Conservation (phyloP, 2,888 invertebrate species). For the Clostera curtula region DNA sequence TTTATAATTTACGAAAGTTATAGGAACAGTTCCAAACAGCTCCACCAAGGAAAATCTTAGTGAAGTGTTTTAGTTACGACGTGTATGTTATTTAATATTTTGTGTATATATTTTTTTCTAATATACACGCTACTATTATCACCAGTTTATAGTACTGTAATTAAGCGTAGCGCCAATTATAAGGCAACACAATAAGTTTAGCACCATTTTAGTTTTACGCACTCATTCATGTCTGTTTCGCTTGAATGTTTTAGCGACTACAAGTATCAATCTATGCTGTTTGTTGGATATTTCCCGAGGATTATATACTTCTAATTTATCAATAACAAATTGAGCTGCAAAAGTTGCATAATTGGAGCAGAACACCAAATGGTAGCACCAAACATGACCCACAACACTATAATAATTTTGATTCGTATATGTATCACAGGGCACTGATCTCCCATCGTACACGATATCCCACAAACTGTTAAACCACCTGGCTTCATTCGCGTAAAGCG, state of each 20-base stretch:
- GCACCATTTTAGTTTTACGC: conserved; percentile 28
- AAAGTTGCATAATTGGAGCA: conserved; percentile 19
- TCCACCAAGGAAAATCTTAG: too few species aligned
- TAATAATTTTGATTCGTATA: conserved; percentile 21
- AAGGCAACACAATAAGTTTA: conserved; percentile 34
- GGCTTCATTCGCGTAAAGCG: conserved; percentile 22
- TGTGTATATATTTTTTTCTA: not conserved
- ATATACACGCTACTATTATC: conserved; percentile 8
- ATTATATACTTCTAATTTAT: conserved; percentile 5
- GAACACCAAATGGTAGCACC: conserved; percentile 23
- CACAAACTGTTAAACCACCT: conserved; percentile 18
- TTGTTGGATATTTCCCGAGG: not conserved
- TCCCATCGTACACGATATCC: conserved; percentile 18
- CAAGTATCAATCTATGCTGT: not conserved
- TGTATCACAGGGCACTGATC: conserved; percentile 22
- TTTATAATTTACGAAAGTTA: too few species aligned
- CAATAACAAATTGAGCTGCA: conserved; percentile 20
- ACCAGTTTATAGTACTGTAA: conserved; percentile 16
- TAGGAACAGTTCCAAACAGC: too few species aligned
- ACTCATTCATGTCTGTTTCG: conserved; percentile 8
- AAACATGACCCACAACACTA: conserved; percentile 16
- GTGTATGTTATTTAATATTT: not conserved
- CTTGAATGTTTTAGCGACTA: too few species aligned
- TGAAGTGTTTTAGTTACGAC: not conserved
- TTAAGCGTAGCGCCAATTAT: conserved; percentile 24